Percentiles rank a stretch among this genome's conserved stretches.
phyloP scores from a whole-genome alignment of 2,113 vertebrate genomes.

The Podilymbus podiceps region DNA sequence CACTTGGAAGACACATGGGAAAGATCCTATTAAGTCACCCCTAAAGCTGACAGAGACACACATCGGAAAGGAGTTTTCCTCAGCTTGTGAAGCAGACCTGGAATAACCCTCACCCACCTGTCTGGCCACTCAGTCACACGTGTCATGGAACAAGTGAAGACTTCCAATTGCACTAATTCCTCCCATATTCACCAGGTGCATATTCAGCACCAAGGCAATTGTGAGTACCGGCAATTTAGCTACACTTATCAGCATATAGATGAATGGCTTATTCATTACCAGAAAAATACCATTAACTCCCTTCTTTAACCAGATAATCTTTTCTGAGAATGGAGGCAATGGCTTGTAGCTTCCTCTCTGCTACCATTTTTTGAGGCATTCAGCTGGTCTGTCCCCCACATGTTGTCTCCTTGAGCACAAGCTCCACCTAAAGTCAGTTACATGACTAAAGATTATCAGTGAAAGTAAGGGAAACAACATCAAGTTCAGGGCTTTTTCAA shows the following conservation, averaged over 20 bases:
- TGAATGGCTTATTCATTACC: background rate
- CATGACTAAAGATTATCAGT: background rate
- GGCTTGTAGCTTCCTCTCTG: background rate
- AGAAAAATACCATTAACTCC: background rate
- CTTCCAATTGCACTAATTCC: background rate
- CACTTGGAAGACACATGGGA: background rate
- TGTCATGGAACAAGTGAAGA: background rate
- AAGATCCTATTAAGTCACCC: background rate
- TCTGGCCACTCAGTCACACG: background rate
- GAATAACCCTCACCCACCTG: background rate
- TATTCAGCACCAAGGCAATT: background rate
- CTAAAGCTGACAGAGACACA: background rate
- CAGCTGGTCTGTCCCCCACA: background rate
- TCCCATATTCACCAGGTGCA: background rate
- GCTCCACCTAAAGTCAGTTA: background rate
- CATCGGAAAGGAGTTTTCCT: background rate
- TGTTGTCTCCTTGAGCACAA: background rate
- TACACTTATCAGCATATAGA: background rate
- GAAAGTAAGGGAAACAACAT: background rate
- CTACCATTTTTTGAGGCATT: background rate
- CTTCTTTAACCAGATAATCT: background rate
- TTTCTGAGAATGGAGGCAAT: background rate
- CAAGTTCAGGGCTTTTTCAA: background rate
- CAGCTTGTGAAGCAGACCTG: background rate
- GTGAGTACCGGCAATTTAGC: background rate